Evolutionary conservation across 2,113 vertebrate species (phyloP).

Genomic region (Taurulus bubalis): DNA sequence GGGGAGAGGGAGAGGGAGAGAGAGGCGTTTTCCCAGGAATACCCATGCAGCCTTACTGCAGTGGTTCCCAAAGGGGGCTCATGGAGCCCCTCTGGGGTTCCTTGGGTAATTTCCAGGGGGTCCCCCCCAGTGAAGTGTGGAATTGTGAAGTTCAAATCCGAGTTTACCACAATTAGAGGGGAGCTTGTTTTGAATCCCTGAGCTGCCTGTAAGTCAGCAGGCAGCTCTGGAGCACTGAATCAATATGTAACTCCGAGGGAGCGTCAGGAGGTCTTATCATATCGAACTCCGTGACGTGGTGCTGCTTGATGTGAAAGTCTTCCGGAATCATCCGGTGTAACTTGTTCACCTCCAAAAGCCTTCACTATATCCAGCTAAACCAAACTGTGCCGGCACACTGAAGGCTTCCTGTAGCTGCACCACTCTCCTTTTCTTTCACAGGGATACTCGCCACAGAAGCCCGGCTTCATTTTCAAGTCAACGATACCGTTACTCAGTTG

Average conservation of each 20-base stretch:
- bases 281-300: neutral
- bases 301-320: conserved; percentile 10
- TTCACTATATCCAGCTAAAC: no score
- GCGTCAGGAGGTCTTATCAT: neutral
- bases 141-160: neutral
- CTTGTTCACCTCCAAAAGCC: neutral
- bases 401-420: neutral
- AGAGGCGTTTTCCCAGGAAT: conserved; percentile 60
- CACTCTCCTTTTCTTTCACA: neutral
- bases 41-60: conserved; percentile 36
- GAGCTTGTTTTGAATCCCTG: neutral
- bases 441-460: neutral
- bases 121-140: conserved; percentile 5
- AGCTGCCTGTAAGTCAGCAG: conserved; percentile 8
- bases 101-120: conserved; percentile 29
- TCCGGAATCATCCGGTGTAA: neutral
- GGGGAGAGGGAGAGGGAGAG: neutral
- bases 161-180: neutral
- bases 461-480: neutral
- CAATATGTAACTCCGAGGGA: neutral
- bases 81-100: conserved; percentile 13
- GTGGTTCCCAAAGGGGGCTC: conserved; percentile 44
- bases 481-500: neutral
- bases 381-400: neutral
- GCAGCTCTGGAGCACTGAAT: neutral